phyloP scores from a whole-genome alignment of 2,888 invertebrate genomes.

The Brassicogethes aeneus region DNA sequence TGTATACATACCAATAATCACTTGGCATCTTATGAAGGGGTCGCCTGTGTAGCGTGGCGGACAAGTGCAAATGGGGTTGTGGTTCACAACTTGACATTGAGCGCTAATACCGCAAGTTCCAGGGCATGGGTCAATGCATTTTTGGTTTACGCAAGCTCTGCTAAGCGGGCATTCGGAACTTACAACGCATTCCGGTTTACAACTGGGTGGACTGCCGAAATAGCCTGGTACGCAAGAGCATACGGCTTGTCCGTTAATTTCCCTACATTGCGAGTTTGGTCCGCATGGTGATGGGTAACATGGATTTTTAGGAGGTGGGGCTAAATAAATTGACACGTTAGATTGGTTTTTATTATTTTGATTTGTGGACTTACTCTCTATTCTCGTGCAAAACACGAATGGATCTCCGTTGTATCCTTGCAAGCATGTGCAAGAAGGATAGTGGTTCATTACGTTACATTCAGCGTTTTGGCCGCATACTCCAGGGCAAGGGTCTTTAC shows the following conservation, averaged over 20 bases:
- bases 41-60: slow-evolving; percentile 47
- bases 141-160: slow-evolving; percentile 60
- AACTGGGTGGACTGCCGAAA: slow-evolving; percentile 65
- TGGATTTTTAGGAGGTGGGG: slow-evolving; percentile 46
- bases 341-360: not conserved
- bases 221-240: slow-evolving; percentile 62
- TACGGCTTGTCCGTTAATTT: slow-evolving; percentile 53
- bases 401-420: slow-evolving; percentile 68
- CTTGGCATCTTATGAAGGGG: slow-evolving; percentile 44
- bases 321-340: slow-evolving; percentile 12
- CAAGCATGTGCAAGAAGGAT: slow-evolving; percentile 60
- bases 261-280: slow-evolving; percentile 62
- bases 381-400: slow-evolving; percentile 44
- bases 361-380: slow-evolving; percentile 27
- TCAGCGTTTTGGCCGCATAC: slow-evolving; percentile 65
- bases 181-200: slow-evolving; percentile 61
- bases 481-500: slow-evolving; percentile 69
- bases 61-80: slow-evolving; percentile 54
- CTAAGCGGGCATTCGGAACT: slow-evolving; percentile 60
- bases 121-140: slow-evolving; percentile 65
- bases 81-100: slow-evolving; percentile 49
- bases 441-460: slow-evolving; percentile 63
- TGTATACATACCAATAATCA: slow-evolving; percentile 22
- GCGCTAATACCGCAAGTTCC: slow-evolving; percentile 54
- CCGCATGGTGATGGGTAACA: slow-evolving; percentile 75